These are phyloP conservation scores for Metallyticus violacea DNA, from an alignment of 2,888 invertebrate species.

Conservation along the genomic window DNA sequence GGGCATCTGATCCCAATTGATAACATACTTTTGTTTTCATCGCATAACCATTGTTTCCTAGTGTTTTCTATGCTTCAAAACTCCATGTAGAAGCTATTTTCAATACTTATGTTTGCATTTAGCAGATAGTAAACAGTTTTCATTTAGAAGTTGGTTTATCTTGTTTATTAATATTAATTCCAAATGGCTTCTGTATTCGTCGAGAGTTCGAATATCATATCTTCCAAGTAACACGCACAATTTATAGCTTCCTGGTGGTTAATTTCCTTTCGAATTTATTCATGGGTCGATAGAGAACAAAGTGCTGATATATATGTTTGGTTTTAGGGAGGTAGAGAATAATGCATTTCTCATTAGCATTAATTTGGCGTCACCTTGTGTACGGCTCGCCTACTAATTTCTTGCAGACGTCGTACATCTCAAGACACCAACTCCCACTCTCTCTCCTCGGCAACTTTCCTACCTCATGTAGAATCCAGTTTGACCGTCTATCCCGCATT, in stretches of 20 bases:
- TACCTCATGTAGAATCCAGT: not conserved
- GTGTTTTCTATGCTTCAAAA: no score
- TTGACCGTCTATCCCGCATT: not conserved
- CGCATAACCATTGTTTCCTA: no score
- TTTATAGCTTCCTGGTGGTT: not conserved
- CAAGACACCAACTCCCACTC: not conserved
- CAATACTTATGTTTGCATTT: no score
- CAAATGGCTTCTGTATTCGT: not conserved
- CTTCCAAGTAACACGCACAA: not conserved
- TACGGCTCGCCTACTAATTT: not conserved
- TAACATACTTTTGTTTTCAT: no score
- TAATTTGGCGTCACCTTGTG: not conserved
- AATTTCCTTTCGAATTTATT: not conserved
- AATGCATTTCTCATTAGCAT: not conserved
- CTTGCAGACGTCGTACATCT: not conserved
- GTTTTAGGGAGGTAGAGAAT: not conserved
- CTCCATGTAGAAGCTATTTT: no score
- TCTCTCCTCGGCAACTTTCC: not conserved
- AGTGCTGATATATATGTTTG: not conserved
- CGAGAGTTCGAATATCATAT: not conserved
- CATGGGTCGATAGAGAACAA: not conserved
- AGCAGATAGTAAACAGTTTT: not conserved
- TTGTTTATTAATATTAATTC: not conserved
- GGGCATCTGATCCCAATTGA: no score
- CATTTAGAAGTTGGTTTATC: not conserved